Evolutionary conservation across 2,113 vertebrate genomes (phyloP).

Genomic region (Raja brachyura): DNA sequence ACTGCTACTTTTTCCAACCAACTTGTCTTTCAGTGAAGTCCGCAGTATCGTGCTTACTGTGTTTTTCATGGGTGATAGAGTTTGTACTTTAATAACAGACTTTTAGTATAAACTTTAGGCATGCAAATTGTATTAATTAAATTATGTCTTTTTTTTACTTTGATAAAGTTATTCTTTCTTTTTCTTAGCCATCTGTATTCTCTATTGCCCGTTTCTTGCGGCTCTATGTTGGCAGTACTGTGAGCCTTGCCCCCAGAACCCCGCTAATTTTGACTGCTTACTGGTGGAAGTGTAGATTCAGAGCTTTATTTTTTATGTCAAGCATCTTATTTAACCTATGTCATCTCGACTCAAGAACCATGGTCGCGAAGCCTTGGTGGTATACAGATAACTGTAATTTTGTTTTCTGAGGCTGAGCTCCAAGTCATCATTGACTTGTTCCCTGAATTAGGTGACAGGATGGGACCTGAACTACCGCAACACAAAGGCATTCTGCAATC

Average conservation of each 20-base stretch:
- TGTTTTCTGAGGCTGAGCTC: too few relatives aligned
- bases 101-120: not conserved
- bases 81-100: not conserved
- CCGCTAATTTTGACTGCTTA: too few relatives aligned
- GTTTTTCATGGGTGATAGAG: not conserved
- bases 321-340: too few relatives aligned
- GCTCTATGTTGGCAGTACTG: not conserved
- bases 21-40: not conserved
- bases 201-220: not conserved
- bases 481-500: too few relatives aligned
- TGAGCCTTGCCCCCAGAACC: too few relatives aligned
- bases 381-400: too few relatives aligned
- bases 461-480: too few relatives aligned
- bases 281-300: not conserved
- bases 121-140: not conserved
- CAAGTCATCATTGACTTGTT: too few relatives aligned
- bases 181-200: not conserved
- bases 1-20: not conserved
- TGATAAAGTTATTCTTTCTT: not conserved
- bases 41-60: not conserved
- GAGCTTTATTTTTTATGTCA: too few relatives aligned
- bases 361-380: too few relatives aligned
- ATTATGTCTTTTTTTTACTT: not conserved
- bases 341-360: too few relatives aligned
- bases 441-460: too few relatives aligned